Conservation (phyloP, 2,888 invertebrate genomes). For the Trichogramma evanescens region DNA sequence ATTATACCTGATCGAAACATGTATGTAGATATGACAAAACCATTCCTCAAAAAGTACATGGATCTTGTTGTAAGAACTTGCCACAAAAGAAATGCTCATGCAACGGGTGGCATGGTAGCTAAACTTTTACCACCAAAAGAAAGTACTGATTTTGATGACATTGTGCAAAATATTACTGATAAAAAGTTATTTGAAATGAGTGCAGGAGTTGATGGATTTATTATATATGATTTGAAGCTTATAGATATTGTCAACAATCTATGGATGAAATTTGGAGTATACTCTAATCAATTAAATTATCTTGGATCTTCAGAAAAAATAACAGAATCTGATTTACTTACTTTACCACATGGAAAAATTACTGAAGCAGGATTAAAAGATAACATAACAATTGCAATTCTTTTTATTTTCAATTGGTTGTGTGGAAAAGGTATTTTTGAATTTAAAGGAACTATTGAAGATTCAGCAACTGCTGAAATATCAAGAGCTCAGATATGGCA, state of each 20-base stretch:
- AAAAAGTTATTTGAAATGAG: constrained; percentile 55
- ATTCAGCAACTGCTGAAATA: constrained; percentile 71
- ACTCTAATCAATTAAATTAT: constrained; percentile 52
- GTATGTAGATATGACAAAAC: constrained; percentile 59
- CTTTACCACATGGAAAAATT: constrained; percentile 58
- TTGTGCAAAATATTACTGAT: constrained; percentile 48
- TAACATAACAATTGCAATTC: constrained; percentile 59
- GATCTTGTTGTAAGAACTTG: constrained; percentile 55
- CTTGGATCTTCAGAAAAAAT: constrained; percentile 44
- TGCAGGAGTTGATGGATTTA: constrained; percentile 61
- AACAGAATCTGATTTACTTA: constrained; percentile 50
- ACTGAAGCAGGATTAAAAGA: constrained; percentile 58
- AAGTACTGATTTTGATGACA: constrained; percentile 32
- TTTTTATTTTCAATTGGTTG: constrained; percentile 65
- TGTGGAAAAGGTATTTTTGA: constrained; percentile 62
- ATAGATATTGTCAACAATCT: constrained; percentile 53
- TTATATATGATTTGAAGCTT: constrained; percentile 61
- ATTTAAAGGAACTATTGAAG: constrained; percentile 60
- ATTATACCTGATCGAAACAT: constrained; percentile 63
- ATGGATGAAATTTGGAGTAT: constrained; percentile 49
- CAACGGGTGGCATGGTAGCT: constrained; percentile 66
- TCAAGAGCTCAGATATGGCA: constrained; percentile 69
- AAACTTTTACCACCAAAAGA: constrained; percentile 50
- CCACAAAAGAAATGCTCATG: constrained; percentile 56
- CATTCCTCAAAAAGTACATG: constrained; percentile 60